These are phyloP conservation scores for Loxodonta africana DNA, from an alignment of 2,113 vertebrate genomes.

Conservation along the genomic window DNA sequence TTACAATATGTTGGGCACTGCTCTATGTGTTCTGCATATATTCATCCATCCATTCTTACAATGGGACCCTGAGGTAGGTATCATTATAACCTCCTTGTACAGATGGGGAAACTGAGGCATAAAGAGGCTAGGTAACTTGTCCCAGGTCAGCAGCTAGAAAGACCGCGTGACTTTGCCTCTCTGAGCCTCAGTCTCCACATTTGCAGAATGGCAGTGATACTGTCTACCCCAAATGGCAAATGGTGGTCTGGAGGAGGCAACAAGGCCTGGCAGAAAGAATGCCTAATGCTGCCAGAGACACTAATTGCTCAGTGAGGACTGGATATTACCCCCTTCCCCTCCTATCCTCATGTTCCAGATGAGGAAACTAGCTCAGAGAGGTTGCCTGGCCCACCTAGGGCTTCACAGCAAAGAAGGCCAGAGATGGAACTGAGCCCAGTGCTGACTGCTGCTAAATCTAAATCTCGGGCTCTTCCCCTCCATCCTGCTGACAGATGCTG, in stretches of 20 bases:
- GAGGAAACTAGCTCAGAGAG: slow-evolving; percentile 26
- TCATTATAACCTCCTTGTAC: background rate
- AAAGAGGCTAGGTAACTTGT: background rate
- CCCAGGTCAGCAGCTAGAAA: background rate
- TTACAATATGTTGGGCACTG: background rate
- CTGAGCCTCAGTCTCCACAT: background rate
- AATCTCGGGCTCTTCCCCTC: background rate
- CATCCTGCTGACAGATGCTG: background rate
- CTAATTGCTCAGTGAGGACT: background rate
- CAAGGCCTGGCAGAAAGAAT: background rate
- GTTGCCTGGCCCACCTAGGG: background rate
- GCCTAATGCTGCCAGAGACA: background rate
- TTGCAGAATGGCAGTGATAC: background rate
- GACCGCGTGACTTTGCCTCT: background rate
- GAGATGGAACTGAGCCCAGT: background rate
- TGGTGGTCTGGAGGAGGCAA: background rate
- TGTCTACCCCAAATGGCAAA: background rate
- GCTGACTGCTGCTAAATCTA: background rate
- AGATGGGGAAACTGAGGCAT: slow-evolving; percentile 4
- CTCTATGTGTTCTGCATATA: background rate
- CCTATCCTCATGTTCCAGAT: background rate
- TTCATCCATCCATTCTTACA: background rate
- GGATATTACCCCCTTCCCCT: background rate
- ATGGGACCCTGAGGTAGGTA: background rate
- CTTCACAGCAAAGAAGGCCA: background rate